Evolutionary conservation across 2,888 invertebrate species (phyloP), one percentile per base, ranked within the genome.

Genomic region (Zhuqinia jingwanae): DNA sequence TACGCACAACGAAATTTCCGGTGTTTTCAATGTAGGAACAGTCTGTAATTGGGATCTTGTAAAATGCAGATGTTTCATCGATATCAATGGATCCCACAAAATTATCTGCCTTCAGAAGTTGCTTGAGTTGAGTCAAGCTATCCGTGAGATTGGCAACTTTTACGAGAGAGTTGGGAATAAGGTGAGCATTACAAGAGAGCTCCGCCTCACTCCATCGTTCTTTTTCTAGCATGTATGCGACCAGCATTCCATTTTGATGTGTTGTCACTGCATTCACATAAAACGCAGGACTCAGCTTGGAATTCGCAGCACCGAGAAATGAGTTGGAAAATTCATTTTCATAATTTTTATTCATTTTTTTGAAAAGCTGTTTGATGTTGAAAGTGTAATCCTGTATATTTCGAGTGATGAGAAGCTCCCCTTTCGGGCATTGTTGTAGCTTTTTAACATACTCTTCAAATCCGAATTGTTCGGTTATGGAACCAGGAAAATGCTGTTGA

Each of bases 191-290:
- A 58, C 90, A 90, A n/a, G 85, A 78, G 15, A 84, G 78, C 20
- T 86, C 77, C 0, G 90, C 89, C 45, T 88, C 82, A 47, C 85
- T 88, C 89, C 89, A 90, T 10, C 90, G 83, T 2, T 84, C 83
- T 78, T 89, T 89, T 70, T 90, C 90, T 36, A 90, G 53, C 78
- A 86, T 81, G 60, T 90, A 90, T 3, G 89, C 88, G 5, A 89
- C 75, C 78, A 90, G 22, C 87, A 90, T 88, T 30, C 89, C 76
- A 65, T 89, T 89, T 65, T 90, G 90, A 83, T 88, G 85, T 6
- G 89, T 77, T 11, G 89, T 86, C 3, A 90, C 85, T n/a, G 89
- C 89, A 84, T 90, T 90, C 22, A 90, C 89, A 56, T 90, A 90
- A 58, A 87, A 88, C 5, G 89, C 88, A 15, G 90, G 90, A n/a